Conservation (phyloP, 2,113 vertebrate species). For the Turdus rufiventris region DNA sequence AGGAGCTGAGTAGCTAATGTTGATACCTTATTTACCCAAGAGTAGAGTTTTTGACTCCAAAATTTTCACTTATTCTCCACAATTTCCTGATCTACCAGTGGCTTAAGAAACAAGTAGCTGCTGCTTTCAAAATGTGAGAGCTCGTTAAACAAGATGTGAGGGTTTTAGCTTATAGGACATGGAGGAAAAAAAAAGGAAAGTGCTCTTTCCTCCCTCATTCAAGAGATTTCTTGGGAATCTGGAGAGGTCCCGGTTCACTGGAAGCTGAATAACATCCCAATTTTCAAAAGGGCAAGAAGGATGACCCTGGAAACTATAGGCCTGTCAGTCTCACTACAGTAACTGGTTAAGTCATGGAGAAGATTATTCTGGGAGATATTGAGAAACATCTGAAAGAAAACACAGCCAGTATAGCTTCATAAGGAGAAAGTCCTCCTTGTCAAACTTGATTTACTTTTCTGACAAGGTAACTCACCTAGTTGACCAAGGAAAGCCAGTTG, state of each 20-base stretch:
- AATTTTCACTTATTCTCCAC: not conserved
- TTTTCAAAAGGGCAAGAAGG: not conserved
- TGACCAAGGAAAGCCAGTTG: not conserved
- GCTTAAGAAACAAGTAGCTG: not conserved
- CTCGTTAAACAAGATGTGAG: not conserved
- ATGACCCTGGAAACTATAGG: not conserved
- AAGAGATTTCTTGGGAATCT: not conserved
- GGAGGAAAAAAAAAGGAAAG: rapidly evolving
- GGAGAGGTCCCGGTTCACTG: not conserved
- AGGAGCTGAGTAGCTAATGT: not conserved
- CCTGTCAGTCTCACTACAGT: not conserved
- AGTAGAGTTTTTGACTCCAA: not conserved
- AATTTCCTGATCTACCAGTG: not conserved
- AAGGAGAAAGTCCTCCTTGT: not conserved
- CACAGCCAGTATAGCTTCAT: not conserved
- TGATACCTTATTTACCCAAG: not conserved
- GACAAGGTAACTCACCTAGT: not conserved
- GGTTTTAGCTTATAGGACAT: not conserved
- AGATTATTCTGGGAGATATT: not conserved
- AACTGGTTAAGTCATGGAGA: not conserved
- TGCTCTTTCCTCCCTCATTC: not conserved
- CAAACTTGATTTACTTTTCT: not conserved
- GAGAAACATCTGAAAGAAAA: not conserved
- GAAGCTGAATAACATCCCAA: not conserved
- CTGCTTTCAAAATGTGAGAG: not conserved